These are phyloP conservation scores for Pyrocephalus nanus DNA, from an alignment of 2,797 vertebrate genomes.

Conservation along the genomic window DNA sequence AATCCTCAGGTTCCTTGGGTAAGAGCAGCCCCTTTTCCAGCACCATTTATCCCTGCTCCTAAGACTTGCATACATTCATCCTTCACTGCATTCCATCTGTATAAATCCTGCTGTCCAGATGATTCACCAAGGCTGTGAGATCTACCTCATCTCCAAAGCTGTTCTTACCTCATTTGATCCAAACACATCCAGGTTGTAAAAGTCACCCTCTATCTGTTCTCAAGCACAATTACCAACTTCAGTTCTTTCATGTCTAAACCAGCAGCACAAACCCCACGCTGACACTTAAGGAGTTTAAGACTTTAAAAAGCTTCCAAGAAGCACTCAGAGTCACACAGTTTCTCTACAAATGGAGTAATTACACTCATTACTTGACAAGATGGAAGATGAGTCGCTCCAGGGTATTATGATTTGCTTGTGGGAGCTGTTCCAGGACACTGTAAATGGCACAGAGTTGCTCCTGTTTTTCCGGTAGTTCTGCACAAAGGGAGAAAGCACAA, in stretches of 20 bases:
- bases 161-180: neutral
- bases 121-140: neutral
- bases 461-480: slow-evolving; percentile 93
- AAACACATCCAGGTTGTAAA: neutral
- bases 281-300: neutral
- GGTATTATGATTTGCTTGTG: slow-evolving; percentile 85
- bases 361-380: slow-evolving; percentile 86
- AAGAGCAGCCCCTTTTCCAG: neutral
- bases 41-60: neutral
- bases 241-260: neutral
- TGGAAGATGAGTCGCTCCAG: slow-evolving; percentile 95
- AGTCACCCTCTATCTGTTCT: neutral
- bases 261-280: neutral
- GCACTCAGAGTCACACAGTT: neutral
- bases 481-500: neutral
- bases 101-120: neutral
- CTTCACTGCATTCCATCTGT: neutral
- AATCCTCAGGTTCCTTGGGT: neutral
- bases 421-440: slow-evolving; percentile 89
- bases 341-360: neutral
- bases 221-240: neutral
- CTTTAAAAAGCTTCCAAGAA: neutral
- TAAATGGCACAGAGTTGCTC: slow-evolving; percentile 93
- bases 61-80: neutral
- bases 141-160: neutral